phyloP scores from a whole-genome alignment of 2,797 vertebrate species.

The Notamacropus eugenii region DNA sequence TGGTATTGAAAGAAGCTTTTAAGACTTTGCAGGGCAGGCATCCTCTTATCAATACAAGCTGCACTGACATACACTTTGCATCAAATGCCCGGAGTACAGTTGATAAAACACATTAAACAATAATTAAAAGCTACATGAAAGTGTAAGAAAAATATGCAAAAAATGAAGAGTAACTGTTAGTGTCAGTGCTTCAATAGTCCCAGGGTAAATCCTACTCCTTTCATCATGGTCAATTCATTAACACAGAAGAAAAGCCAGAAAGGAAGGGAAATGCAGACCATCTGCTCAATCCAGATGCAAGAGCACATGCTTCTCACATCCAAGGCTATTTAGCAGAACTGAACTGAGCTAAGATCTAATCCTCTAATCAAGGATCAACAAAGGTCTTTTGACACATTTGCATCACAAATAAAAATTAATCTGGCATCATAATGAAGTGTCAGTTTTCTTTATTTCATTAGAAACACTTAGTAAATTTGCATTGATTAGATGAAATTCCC shows the following conservation, averaged over 20 bases:
- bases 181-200: slow-evolving; percentile 80
- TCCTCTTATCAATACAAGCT: slow-evolving; percentile 35
- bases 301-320: slow-evolving; percentile 82
- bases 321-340: slow-evolving; percentile 74
- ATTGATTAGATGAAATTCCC: neutral
- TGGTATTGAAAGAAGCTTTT: slow-evolving; percentile 42
- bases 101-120: slow-evolving; percentile 56
- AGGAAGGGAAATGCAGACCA: slow-evolving; percentile 82
- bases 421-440: slow-evolving; percentile 43
- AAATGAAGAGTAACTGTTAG: slow-evolving; percentile 72
- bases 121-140: slow-evolving; percentile 61
- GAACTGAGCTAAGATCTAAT: slow-evolving; percentile 71
- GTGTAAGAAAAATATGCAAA: slow-evolving; percentile 64
- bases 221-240: slow-evolving; percentile 79
- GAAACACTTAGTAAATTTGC: slow-evolving; percentile 32
- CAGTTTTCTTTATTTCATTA: slow-evolving; percentile 65
- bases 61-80: neutral
- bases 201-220: slow-evolving; percentile 61
- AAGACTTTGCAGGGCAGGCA: slow-evolving; percentile 41
- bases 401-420: slow-evolving; percentile 52
- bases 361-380: slow-evolving; percentile 52
- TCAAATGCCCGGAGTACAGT: slow-evolving; percentile 23
- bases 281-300: slow-evolving; percentile 86
- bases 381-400: slow-evolving; percentile 47
- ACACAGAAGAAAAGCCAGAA: slow-evolving; percentile 81